Conservation (phyloP, 2,888 invertebrate genomes). For the Eutolmus rufibarbis region DNA sequence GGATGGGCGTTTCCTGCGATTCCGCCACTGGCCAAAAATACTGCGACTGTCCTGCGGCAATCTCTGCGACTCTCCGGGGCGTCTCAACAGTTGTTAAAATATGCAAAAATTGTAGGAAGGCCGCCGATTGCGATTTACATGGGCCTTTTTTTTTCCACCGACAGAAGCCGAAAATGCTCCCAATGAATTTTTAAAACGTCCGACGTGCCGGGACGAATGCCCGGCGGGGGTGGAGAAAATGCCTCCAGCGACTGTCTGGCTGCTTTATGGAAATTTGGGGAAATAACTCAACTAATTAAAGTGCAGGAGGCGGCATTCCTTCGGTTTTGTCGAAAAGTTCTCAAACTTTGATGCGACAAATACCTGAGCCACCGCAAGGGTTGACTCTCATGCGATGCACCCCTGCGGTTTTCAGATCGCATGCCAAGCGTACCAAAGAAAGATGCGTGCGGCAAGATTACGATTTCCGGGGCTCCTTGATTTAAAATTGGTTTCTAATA, state of each 20-base stretch:
- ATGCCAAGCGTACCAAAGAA: not conserved
- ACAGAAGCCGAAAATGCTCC: not conserved
- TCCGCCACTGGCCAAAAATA: not conserved
- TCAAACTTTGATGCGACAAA: constrained; percentile 8
- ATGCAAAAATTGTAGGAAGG: constrained; percentile 24
- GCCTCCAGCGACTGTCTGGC: not conserved
- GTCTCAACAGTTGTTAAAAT: constrained; percentile 25
- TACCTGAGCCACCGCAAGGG: not conserved
- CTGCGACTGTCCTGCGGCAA: not conserved
- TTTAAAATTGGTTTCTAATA: not conserved
- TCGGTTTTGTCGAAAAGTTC: not conserved
- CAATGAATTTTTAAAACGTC: constrained; percentile 13
- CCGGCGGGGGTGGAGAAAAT: not conserved
- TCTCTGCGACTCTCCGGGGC: not conserved
- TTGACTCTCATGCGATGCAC: not conserved
- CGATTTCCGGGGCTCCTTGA: not conserved
- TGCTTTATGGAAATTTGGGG: not conserved
- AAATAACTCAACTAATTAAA: constrained; percentile 23
- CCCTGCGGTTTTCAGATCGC: not conserved
- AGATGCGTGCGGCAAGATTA: not conserved
- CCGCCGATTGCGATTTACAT: not conserved
- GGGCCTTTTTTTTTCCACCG: not conserved
- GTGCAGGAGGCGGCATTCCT: not conserved
- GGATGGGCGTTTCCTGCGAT: constrained; percentile 13
- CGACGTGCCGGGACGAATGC: not conserved